Evolutionary conservation across 2,113 vertebrate genomes (phyloP).

Genomic region (Podarcis raffonei): DNA sequence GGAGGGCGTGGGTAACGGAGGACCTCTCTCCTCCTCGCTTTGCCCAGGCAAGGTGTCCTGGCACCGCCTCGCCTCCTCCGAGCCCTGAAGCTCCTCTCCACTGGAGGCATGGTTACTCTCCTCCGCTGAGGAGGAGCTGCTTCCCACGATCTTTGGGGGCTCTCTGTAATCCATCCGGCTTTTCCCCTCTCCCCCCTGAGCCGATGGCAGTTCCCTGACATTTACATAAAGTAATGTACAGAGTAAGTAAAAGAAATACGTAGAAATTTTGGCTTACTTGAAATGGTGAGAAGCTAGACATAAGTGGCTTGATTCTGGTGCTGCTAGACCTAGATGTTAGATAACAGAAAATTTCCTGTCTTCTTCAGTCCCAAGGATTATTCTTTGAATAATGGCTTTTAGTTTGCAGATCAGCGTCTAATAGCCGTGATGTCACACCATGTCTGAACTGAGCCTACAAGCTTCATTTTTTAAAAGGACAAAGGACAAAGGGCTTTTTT

Average conservation of each 20-base stretch:
- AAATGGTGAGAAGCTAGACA: not conserved
- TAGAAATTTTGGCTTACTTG: conserved; percentile 15
- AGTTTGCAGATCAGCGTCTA: not conserved
- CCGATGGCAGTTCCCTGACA: too few species aligned
- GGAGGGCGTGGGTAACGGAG: too few species aligned
- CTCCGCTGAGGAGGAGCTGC: too few species aligned
- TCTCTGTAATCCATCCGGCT: too few species aligned
- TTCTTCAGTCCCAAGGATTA: not conserved
- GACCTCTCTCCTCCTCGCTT: too few species aligned
- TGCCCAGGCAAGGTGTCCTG: too few species aligned
- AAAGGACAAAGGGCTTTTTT: conserved; percentile 19
- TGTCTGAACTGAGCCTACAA: not conserved
- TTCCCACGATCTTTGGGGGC: too few species aligned
- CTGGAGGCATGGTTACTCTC: too few species aligned
- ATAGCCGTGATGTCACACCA: conserved; percentile 4
- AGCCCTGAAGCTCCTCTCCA: too few species aligned
- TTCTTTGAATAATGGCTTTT: not conserved
- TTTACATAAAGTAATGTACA: not conserved
- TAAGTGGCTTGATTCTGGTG: not conserved
- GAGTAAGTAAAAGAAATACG: conserved; percentile 2
- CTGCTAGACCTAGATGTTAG: not conserved
- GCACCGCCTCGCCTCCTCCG: too few species aligned
- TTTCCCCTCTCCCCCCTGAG: too few species aligned
- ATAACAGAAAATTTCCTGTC: conserved; percentile 1
- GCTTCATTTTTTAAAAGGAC: conserved; percentile 8